Conservation (phyloP, 2,888 invertebrate species). For the Pseudococcus jackbeardsleyi region DNA sequence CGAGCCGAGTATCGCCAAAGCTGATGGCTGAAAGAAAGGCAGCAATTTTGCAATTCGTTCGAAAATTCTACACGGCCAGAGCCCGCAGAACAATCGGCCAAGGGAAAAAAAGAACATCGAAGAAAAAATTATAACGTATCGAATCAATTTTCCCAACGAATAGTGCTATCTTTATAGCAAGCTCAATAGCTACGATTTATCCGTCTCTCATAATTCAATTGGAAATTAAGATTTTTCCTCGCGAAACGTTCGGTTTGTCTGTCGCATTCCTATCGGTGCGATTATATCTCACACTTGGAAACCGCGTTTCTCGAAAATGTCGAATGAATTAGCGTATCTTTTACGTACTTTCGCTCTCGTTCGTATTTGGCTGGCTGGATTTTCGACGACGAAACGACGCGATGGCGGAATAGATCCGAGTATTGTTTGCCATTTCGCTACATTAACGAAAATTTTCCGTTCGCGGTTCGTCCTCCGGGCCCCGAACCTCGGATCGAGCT, state of each 20-base stretch:
- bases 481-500: too few relatives aligned
- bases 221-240: slow-evolving; percentile 35
- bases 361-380: not conserved
- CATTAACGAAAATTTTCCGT: not conserved
- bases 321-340: slow-evolving; percentile 36
- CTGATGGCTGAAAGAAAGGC: too few relatives aligned
- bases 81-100: not conserved
- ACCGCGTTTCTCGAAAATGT: not conserved
- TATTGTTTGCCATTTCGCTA: not conserved
- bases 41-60: not conserved
- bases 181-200: not conserved
- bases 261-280: not conserved
- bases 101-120: not conserved
- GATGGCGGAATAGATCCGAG: too few relatives aligned
- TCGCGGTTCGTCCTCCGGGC: too few relatives aligned
- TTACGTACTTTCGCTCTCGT: not conserved
- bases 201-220: slow-evolving; percentile 11
- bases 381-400: too few relatives aligned
- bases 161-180: not conserved
- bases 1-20: too few relatives aligned
- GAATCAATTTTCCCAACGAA: not conserved
- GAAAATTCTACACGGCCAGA: not conserved
- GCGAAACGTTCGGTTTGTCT: not conserved
- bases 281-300: not conserved
- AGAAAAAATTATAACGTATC: slow-evolving; percentile 6